These are phyloP conservation scores for Drosophila pectinifera DNA, from an alignment of 1,140 invertebrate genomes.

Conservation along the genomic window DNA sequence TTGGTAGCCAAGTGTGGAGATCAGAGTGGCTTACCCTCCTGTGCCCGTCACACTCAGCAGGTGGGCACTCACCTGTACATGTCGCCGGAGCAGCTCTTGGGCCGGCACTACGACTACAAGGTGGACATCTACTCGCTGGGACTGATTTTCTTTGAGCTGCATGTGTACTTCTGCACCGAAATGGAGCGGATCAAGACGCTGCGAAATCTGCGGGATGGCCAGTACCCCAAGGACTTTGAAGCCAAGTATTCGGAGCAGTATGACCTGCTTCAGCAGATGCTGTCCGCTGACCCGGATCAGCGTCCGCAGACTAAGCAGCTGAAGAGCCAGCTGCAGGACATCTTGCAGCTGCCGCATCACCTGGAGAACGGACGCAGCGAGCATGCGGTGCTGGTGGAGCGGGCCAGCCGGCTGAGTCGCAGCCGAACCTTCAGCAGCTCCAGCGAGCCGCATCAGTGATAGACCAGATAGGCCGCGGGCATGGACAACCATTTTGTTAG, in stretches of 20 bases:
- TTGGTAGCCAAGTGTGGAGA: slow-evolving; percentile 77
- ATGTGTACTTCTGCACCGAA: slow-evolving; percentile 94
- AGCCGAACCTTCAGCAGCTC: slow-evolving; percentile 77
- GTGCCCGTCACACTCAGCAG: slow-evolving; percentile 86
- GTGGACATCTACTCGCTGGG: slow-evolving; percentile 98
- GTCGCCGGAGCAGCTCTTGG: slow-evolving; percentile 96
- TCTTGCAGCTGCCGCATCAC: slow-evolving; percentile 64
- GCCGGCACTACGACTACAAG: slow-evolving; percentile 94
- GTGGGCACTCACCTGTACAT: slow-evolving; percentile 97
- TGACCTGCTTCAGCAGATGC: slow-evolving; percentile 90
- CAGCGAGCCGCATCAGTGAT: slow-evolving; percentile 66
- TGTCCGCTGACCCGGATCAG: slow-evolving; percentile 89
- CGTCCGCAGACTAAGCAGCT: slow-evolving; percentile 92
- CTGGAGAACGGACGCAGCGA: slow-evolving; percentile 66
- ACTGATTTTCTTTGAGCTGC: slow-evolving; percentile 96
- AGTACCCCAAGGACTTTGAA: slow-evolving; percentile 90
- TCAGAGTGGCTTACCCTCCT: slow-evolving; percentile 63
- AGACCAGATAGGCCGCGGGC: slow-evolving; percentile 18
- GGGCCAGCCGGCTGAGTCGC: slow-evolving; percentile 67
- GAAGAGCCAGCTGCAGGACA: slow-evolving; percentile 68
- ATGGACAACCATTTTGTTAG: slow-evolving; percentile 1
- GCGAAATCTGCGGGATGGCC: slow-evolving; percentile 87
- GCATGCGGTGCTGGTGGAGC: slow-evolving; percentile 60
- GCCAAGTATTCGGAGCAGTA: slow-evolving; percentile 88
- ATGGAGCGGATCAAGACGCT: slow-evolving; percentile 92